Conservation (phyloP, 2,888 invertebrate genomes). For the Nemurella pictetii region DNA sequence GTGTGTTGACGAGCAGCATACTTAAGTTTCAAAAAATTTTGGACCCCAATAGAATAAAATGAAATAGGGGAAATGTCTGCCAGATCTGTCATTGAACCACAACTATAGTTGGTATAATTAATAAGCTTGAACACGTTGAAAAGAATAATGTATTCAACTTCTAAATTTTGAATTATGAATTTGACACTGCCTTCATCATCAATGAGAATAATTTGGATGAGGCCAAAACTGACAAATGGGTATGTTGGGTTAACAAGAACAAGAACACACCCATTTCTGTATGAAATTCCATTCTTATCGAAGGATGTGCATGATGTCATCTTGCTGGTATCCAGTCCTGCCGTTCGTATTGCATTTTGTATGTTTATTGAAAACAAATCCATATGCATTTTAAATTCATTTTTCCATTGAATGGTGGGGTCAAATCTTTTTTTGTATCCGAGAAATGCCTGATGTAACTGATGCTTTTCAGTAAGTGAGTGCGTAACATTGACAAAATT, state of each 20-base stretch:
- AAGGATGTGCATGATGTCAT: background rate
- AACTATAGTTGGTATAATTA: background rate
- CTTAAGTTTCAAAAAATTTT: too few relatives aligned
- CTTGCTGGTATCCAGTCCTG: background rate
- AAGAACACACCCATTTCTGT: background rate
- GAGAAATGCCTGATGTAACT: background rate
- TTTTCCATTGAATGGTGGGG: background rate
- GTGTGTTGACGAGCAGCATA: too few relatives aligned
- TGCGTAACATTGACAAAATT: slow-evolving; percentile 19
- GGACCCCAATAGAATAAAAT: too few relatives aligned
- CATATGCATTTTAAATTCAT: background rate
- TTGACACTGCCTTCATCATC: background rate
- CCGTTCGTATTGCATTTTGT: background rate
- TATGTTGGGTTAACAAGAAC: background rate
- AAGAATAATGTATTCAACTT: background rate
- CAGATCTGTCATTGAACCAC: too few relatives aligned
- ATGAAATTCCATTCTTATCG: background rate
- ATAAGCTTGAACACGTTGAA: background rate
- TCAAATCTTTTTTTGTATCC: background rate
- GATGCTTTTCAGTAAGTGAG: background rate
- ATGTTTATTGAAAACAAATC: background rate
- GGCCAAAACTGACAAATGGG: background rate
- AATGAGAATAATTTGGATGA: background rate
- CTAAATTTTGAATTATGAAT: background rate
- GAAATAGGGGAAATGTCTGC: too few relatives aligned